phyloP scores from a whole-genome alignment of 2,797 vertebrate genomes.

The Gymnoscopelus braueri region DNA sequence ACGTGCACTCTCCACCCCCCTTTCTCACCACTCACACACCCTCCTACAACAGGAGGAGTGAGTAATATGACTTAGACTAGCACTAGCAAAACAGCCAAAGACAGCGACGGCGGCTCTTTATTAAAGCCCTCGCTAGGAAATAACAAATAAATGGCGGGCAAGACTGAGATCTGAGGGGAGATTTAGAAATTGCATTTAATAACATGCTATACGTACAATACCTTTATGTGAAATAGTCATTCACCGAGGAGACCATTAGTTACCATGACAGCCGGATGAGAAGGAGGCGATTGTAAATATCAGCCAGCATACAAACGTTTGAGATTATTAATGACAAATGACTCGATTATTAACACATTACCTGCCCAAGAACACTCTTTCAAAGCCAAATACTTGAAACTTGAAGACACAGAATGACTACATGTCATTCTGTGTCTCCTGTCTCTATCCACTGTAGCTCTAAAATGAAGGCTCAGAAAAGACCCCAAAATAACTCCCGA shows the following conservation, averaged over 20 bases:
- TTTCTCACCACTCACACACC: constrained; percentile 8
- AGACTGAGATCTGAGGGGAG: constrained; percentile 28
- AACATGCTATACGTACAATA: too few species aligned
- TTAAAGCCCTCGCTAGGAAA: constrained; percentile 43
- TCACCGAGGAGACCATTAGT: constrained; percentile 1
- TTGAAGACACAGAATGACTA: too few species aligned
- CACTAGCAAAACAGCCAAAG: constrained; percentile 1
- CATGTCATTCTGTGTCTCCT: too few species aligned
- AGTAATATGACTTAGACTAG: constrained; percentile 33
- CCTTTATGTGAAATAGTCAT: constrained; percentile 1
- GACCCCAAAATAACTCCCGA: too few species aligned
- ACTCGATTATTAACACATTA: too few species aligned
- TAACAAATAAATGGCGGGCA: constrained; percentile 42
- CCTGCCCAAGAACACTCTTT: too few species aligned
- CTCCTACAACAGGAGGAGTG: constrained; percentile 24
- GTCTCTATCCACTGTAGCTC: too few species aligned
- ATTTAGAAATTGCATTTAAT: neutral
- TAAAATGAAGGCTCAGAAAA: too few species aligned
- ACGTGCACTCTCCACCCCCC: constrained; percentile 29
- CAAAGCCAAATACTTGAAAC: too few species aligned
- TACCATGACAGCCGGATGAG: constrained; percentile 7
- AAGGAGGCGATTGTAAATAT: neutral
- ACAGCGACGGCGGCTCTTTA: constrained; percentile 42
- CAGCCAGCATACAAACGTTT: constrained; percentile 8
- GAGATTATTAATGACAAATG: neutral